These are phyloP conservation scores for Amblyteles armatorius DNA, from an alignment of 2,888 invertebrate species.

Conservation along the genomic window DNA sequence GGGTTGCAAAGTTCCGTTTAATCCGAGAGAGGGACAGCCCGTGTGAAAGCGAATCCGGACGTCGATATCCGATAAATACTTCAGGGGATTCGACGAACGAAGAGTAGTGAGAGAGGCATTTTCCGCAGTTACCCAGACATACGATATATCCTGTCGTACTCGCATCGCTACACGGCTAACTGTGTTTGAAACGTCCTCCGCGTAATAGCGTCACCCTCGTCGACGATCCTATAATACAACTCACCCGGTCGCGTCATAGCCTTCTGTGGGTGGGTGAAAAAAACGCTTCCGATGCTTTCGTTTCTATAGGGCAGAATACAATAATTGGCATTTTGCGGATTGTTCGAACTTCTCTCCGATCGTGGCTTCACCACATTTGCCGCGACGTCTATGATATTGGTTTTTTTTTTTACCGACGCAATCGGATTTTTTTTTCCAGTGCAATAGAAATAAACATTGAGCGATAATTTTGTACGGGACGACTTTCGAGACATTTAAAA, in stretches of 20 bases:
- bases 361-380: neutral
- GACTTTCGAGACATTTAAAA: neutral
- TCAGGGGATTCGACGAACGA: slow-evolving; percentile 40
- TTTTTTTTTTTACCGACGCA: neutral
- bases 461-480: neutral
- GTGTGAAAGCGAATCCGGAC: slow-evolving; percentile 11
- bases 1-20: slow-evolving; percentile 33
- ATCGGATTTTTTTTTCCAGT: neutral
- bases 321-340: slow-evolving; percentile 6
- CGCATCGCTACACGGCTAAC: neutral
- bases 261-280: neutral
- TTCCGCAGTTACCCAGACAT: slow-evolving; percentile 36
- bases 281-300: slow-evolving; percentile 4
- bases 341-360: neutral
- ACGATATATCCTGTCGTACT: slow-evolving; percentile 1
- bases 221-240: slow-evolving; percentile 4
- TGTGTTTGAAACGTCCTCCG: slow-evolving; percentile 8
- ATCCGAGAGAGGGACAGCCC: slow-evolving; percentile 8
- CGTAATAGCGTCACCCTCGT: slow-evolving; percentile 40
- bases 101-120: slow-evolving; percentile 39
- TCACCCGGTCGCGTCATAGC: neutral
- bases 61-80: slow-evolving; percentile 54
- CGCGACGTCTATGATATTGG: neutral
- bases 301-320: slow-evolving; percentile 6
- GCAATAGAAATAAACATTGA: neutral